A percentile compares a stretch with the other conserved stretches of the same genome.
phyloP scores from a whole-genome alignment of 2,888 invertebrate species.

The Melolontha melolontha region DNA sequence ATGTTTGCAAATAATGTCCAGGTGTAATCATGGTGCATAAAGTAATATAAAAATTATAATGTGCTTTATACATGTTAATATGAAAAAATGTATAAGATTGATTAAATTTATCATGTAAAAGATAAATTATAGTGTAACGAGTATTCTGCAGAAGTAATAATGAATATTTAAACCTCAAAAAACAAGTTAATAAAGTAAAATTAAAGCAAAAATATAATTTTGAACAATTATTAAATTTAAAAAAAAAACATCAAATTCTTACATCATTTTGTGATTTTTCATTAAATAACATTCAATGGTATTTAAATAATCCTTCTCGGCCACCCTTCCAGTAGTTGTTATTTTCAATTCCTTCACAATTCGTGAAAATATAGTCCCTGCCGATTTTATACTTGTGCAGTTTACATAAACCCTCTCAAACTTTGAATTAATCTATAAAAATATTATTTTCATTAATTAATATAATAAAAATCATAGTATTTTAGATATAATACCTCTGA shows the following conservation, averaged over 20 bases:
- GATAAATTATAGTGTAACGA: no score
- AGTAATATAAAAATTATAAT: no score
- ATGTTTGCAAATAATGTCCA: no score
- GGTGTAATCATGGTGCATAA: no score
- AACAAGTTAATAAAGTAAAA: slow-evolving; percentile 39
- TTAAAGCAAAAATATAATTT: slow-evolving; percentile 47
- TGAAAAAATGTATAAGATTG: no score
- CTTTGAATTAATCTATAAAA: slow-evolving; percentile 67
- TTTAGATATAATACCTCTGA: slow-evolving; percentile 68
- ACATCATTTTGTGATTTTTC: slow-evolving; percentile 79
- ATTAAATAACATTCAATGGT: slow-evolving; percentile 79
- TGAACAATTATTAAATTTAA: no score
- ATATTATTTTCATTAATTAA: slow-evolving; percentile 27
- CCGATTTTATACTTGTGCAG: slow-evolving; percentile 90
- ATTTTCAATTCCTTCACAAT: slow-evolving; percentile 80
- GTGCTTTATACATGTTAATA: no score
- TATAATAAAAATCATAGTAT: slow-evolving; percentile 24
- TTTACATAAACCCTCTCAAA: slow-evolving; percentile 81
- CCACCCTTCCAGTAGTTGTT: slow-evolving; percentile 68
- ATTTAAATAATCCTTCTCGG: slow-evolving; percentile 75
- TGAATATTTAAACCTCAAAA: slow-evolving; percentile 10
- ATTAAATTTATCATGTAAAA: no score
- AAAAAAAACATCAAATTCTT: slow-evolving; percentile 59
- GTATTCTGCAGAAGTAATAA: not conserved
- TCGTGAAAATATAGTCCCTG: slow-evolving; percentile 82